Evolutionary conservation across 2,113 vertebrate species (phyloP), one percentile per base, ranked within the genome.

Genomic region (Neoarius graeffei): DNA sequence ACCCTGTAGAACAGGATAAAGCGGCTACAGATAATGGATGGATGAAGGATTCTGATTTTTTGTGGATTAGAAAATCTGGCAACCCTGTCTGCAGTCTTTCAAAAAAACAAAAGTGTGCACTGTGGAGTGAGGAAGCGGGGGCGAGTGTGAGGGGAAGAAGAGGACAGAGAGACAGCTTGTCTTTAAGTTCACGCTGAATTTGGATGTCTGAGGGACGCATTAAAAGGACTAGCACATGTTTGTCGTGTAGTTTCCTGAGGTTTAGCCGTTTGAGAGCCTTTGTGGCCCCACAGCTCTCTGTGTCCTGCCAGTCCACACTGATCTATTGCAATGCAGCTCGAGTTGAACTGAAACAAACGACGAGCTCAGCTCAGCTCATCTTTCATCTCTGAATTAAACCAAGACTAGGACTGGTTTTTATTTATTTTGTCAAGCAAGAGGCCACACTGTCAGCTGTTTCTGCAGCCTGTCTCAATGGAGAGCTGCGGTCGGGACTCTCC

Each of bases 391-490:
- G 54, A 59, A 30, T 30, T 81, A 81, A 81, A 81, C 77, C 13
- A 17, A 57, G n/a, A 59, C 15, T 0, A 52, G n/a, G 42, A 50
- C 42, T 25, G 60, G 0, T 5, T 54, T 10, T 42, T 50, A 7
- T 11, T 48, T 77, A 76, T 54, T 56, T 0, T 62, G 4, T 15
- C 0, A 3, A 52, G 11, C 57, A 42, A 42, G 85, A 25, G 14
- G 5, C 30, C 42, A 79, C 7, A 4, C 23, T 11, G 86, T 57
- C 69, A 30, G 86, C 54, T 69, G 35, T 50, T 62, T 84, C 5
- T 66, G 42, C 30, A 13, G 30, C 14, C 60, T 76, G 76, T 66
- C 85, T 89, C 42, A 54, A 91, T 91, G 91, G 91, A 89, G 85
- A 60, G 27, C 79, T 67, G 67, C 57, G 48, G n/a, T 85, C 81